Evolutionary conservation across 2,113 vertebrate genomes (phyloP), one percentile per base, ranked within the genome.

Genomic region (Sisor rabdophorus): DNA sequence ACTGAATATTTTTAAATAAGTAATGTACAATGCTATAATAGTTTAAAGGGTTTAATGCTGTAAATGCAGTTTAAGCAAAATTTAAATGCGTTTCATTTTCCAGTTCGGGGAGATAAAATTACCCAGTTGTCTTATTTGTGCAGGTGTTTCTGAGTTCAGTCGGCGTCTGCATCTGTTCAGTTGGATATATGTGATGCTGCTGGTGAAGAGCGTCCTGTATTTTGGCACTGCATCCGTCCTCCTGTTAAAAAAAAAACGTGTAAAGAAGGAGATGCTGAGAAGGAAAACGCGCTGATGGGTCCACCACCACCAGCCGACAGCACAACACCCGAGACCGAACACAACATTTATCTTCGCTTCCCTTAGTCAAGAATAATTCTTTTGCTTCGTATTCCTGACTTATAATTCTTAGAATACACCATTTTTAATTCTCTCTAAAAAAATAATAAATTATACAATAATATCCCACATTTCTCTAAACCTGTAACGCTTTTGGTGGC

Each of bases 141-240:
- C 55, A 79, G 78, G 24, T 59, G 30, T 47, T 0, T 6, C 24
- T 2, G 68, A 76, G 7, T 2, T 60, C 8, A 60, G 11, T 1
- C 61, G 20, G 1, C 73, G 59, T 1, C 50, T 70, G 55, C 11
- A 44, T 11, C 56, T 82, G 55, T 79, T 82, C 32, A 36, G 58
- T 32, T 30, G 73, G 20, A 60, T 56, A 4, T 82, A 82, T 40
- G 47, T 16, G 44, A 30, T 61, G 30, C 44, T 79, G 73, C 32
- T 82, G 28, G 30, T 79, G 55, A 82, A 82, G 50, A 79, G 76
- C 8, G 17, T 59, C 3, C 1, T 82, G 8, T 82, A 77, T 64
- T 82, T 77, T 26, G 32, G 17, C 7, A 52, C 19, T 7, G 48
- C 79, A 15, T 69, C 16, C 28, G 30, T 82, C 5, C 28, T 77